Conservation (phyloP, 1,140 invertebrate species). For the Chymomyza costata region DNA sequence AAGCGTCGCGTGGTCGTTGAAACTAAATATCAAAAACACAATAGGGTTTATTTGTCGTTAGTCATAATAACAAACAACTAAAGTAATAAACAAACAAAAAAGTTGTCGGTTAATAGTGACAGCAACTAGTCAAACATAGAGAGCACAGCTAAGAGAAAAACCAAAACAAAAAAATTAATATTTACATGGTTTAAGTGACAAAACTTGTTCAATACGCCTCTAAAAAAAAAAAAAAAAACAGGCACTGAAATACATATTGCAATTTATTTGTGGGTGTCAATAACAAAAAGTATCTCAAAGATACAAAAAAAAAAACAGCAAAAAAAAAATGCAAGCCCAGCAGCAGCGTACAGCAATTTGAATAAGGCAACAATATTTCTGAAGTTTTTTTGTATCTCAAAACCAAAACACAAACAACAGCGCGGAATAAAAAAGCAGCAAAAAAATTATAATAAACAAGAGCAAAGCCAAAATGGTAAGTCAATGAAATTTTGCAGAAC, state of each 20-base stretch:
- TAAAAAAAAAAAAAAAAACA: no score
- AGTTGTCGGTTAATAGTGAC: no score
- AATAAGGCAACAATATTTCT: conserved; percentile 7
- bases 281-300: conserved; percentile 21
- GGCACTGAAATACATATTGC: conserved; percentile 12
- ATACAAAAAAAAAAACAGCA: conserved; percentile 4
- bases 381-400: conserved; percentile 5
- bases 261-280: conserved; percentile 25
- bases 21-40: no score
- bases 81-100: no score
- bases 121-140: no score
- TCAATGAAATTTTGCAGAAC: conserved; percentile 26
- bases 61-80: no score
- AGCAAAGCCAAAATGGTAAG: conserved; percentile 36
- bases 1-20: conserved; percentile 25
- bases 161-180: no score
- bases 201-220: no score
- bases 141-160: no score
- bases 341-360: no score
- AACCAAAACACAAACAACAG: conserved; percentile 12
- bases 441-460: not conserved
- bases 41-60: no score
- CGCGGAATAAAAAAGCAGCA: conserved; percentile 5
- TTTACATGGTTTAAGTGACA: no score
- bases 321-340: conserved; percentile 7